Evolutionary conservation across 1,140 invertebrate genomes (phyloP), one percentile per base, ranked within the genome.

Genomic region (Belonocnema kinseyi): DNA sequence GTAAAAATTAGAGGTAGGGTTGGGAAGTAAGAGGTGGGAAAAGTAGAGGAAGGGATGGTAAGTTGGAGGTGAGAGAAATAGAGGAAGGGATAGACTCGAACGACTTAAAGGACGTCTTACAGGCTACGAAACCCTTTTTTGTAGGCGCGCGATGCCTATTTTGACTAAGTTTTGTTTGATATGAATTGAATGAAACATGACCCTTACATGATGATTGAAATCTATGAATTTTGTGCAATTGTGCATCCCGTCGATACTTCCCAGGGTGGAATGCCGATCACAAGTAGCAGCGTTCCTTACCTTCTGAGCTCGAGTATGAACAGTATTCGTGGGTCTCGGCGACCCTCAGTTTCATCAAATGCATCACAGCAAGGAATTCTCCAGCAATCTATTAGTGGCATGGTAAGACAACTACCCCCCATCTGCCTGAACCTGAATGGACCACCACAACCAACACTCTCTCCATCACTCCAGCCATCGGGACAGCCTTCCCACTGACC

Each of bases 181-280:
- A 46, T 10, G 40, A 46, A 0, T 8, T 11, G 40, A 11, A 46
- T 8, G 10, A 58, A 56, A 26, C 26, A 58, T 77, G 17, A 58
- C 19, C 21, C 10, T 14, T 6, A 26, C 33, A 21, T 40, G 17
- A 19, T 17, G 26, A 78, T 26, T 75, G 21, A 46, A 73, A 6
- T 58, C 17, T 4, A 56, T 73, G 61, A 17, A 17, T 54, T 54
- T 54, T 17, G 17, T 54, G n/a, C 8, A 54, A 54, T 17, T 17
- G 17, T 54, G 17, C 16, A 54, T 54, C 10, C 17, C 10, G 6
- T 76, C 73, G 7, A 50, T 0, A 8, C 75, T 33, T 78, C 52
- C 8, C 92, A 97, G 96, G 95, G 95, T 80, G 96, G 95, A 72
- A 96, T 97, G 95, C 96, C 96, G 82, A 97, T 96, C 87, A 97